A percentile compares a stretch with the other conserved stretches of the same genome.
Evolutionary conservation across 2,113 vertebrate genomes (phyloP).

Genomic region (Neomonachus schauinslandi): DNA sequence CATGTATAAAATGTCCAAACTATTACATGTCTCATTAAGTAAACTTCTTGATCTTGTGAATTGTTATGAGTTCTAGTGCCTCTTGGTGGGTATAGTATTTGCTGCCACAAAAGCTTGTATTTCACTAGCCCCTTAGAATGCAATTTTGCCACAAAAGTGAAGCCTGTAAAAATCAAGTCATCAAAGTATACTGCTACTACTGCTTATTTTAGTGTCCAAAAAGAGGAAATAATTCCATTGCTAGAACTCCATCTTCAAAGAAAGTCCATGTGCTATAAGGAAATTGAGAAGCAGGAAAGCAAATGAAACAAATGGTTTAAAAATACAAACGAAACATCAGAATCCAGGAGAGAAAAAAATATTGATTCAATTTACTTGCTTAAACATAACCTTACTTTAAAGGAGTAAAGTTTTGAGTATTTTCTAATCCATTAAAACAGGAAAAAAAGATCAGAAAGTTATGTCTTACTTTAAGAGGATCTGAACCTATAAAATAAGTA

Average conservation of each 20-base stretch:
- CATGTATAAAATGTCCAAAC: neutral
- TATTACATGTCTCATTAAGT: neutral
- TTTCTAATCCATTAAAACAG: neutral
- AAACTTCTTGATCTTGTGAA: neutral
- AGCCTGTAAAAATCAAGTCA: neutral
- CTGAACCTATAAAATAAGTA: neutral
- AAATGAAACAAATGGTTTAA: neutral
- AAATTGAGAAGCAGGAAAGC: slow-evolving; percentile 11
- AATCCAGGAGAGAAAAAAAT: neutral
- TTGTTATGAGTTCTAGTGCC: neutral
- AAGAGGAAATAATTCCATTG: neutral
- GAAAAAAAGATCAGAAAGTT: neutral
- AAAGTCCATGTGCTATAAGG: neutral
- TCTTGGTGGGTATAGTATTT: neutral
- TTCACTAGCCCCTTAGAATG: neutral
- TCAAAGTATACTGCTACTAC: neutral
- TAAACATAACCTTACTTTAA: neutral
- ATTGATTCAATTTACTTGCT: neutral
- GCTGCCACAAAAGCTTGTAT: neutral
- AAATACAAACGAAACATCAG: neutral
- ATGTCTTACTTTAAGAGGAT: neutral
- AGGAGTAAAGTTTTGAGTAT: neutral
- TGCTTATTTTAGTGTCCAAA: neutral
- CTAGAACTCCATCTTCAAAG: neutral
- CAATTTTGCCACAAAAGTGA: slow-evolving; percentile 34